Base-by-base conservation (phyloP, 2,888 invertebrate genomes). In the Andrena bicolor region DNA sequence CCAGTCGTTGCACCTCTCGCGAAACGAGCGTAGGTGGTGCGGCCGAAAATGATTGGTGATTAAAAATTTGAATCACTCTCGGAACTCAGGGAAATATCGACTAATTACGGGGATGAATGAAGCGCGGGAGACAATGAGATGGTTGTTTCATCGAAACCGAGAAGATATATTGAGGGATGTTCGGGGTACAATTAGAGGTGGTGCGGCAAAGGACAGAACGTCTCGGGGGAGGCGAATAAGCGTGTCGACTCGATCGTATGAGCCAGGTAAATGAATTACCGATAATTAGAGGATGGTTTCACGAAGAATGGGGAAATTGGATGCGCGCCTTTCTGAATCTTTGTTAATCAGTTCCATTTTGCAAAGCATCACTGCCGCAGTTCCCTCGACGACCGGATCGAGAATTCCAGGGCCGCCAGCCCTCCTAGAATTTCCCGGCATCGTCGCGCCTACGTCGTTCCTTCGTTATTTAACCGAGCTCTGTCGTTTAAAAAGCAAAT, bases 311-410 rank as follows among this genome's bases (percentile, higher is more conserved):
- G 84, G 68, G 76, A 87, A 89, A 88, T 89, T 88, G 88, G 87
- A 90, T 89, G 88, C 84, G 83, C 80, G 86, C 85, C 86, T 88
- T 82, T 89, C 90, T 90, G 87, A 87, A 91, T 91, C 91, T 90
- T 91, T 90, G 90, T 92, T 85, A 92, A 92, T 92, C 92, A 92
- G 92, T 92, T 89, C 87, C 90, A 90, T 91, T 91, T 82, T 91
- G 88, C 86, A 88, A 88, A 87, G 87, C 86, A 85, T 84, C 83
- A 82, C 86, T 86, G 87, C 89, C 87, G 82, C 90, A 85, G 87
- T 88, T 90, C 89, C 90, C 89, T 76, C 75, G 83, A 83, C 86
- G 89, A 86, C 84, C 72, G 82, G 81, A 83, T 87, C 81, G 80
- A 78, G 82, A 82, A 83, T 86, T 85, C 76, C 90, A 88, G 88